Conservation (phyloP, 92 coral and sea anemone genomes). For the Hydrozoanthus gracilis region DNA sequence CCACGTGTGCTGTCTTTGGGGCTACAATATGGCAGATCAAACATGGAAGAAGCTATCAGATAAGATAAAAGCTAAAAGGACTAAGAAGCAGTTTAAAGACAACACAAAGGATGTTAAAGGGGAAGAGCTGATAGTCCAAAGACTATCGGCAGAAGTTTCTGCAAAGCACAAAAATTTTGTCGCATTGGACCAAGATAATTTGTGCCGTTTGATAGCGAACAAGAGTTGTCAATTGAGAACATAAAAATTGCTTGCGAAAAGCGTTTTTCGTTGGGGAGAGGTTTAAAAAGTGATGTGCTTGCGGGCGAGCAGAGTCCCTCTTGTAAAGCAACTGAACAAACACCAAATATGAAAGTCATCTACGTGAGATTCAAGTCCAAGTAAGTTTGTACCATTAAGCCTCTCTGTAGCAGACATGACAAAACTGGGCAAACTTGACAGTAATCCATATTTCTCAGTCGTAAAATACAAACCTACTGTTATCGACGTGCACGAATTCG, state of each 20-base stretch:
- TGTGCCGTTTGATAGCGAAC: conserved; percentile 52
- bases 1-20: too few species aligned
- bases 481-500: conserved; percentile 50
- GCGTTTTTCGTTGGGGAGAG: conserved; percentile 52
- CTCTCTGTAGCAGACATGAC: conserved; percentile 67
- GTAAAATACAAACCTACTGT: conserved; percentile 44
- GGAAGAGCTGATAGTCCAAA: conserved; percentile 59
- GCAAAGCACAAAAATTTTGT: conserved; percentile 57
- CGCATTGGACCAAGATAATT: conserved; percentile 61
- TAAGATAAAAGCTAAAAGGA: conserved; percentile 57
- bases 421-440: conserved; percentile 64
- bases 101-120: conserved; percentile 38
- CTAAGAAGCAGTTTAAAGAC: conserved; percentile 54
- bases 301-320: conserved; percentile 67
- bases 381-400: conserved; percentile 65
- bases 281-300: conserved; percentile 55
- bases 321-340: conserved; percentile 52
- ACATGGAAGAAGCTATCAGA: conserved; percentile 49
- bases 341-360: conserved; percentile 54
- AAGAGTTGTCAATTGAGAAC: conserved; percentile 51
- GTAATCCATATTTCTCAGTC: conserved; percentile 24
- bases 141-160: conserved; percentile 58
- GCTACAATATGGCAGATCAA: conserved; percentile 41
- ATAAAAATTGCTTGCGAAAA: conserved; percentile 60
- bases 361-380: conserved; percentile 61